Conservation (phyloP, 2,797 vertebrate species). For the Molossus alvarezi region DNA sequence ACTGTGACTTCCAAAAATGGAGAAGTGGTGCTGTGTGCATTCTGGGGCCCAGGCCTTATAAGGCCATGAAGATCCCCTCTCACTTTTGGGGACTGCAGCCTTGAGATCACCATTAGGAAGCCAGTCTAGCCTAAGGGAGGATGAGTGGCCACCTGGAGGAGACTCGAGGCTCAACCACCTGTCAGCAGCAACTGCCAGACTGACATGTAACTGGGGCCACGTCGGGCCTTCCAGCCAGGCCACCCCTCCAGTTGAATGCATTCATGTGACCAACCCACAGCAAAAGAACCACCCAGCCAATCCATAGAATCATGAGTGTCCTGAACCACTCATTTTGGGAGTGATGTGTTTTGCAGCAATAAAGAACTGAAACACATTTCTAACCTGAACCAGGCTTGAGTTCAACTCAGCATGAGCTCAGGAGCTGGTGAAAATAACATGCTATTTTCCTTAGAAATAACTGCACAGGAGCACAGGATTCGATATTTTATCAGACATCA, state of each 20-base stretch:
- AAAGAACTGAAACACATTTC: not conserved
- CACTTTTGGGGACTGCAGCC: too few relatives aligned
- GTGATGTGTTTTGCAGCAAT: not conserved
- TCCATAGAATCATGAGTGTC: not conserved
- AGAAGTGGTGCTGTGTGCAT: not conserved
- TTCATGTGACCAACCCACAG: not conserved
- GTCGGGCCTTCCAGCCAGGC: not conserved
- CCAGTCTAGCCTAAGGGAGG: not conserved
- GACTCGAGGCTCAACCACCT: not conserved
- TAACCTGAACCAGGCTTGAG: not conserved
- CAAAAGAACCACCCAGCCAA: not conserved
- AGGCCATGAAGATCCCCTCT: not conserved
- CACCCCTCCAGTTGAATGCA: fast-evolving
- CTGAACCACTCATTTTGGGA: not conserved
- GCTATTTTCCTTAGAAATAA: not conserved
- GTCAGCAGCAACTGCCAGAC: not conserved
- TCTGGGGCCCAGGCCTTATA: not conserved
- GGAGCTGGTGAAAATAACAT: not conserved
- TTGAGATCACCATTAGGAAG: not conserved
- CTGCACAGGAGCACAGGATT: fast-evolving
- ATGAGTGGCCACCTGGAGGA: not conserved
- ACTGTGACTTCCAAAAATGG: not conserved
- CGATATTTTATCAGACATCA: not conserved
- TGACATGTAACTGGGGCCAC: fast-evolving
- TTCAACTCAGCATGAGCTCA: not conserved